phyloP scores from a whole-genome alignment of 2,797 vertebrate genomes.

The Heterohyrax brucei region DNA sequence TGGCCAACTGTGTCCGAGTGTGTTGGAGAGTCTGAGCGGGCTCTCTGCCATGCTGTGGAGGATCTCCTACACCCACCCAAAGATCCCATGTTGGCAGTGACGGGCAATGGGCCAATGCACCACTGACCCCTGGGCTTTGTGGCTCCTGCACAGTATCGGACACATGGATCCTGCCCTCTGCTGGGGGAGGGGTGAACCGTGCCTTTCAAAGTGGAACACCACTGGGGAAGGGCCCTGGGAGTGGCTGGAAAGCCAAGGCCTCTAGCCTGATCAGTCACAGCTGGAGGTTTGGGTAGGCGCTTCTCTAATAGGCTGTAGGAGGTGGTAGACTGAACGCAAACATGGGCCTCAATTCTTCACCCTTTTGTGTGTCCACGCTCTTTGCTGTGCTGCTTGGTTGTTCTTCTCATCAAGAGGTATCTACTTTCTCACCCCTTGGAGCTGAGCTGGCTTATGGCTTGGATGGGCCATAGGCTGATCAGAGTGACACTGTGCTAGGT shows the following conservation, averaged over 20 bases:
- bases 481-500: background rate
- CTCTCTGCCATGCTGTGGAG: background rate
- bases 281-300: background rate
- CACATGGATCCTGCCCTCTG: too few relatives aligned
- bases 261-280: background rate
- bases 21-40: background rate
- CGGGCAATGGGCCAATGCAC: background rate
- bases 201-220: background rate
- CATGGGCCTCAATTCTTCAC: background rate
- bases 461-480: background rate
- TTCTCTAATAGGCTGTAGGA: background rate
- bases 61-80: background rate
- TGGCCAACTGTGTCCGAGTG: background rate
- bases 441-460: background rate
- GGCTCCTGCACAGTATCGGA: background rate
- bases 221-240: background rate
- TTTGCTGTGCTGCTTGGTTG: background rate
- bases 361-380: background rate
- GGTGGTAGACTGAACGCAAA: too few relatives aligned
- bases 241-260: background rate
- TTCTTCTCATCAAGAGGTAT: background rate
- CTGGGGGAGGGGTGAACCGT: background rate
- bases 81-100: accelerated
- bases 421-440: background rate
- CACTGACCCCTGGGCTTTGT: background rate